These are phyloP conservation scores for Trinorchestia longiramus DNA, from an alignment of 1,140 invertebrate genomes.

Conservation along the genomic window DNA sequence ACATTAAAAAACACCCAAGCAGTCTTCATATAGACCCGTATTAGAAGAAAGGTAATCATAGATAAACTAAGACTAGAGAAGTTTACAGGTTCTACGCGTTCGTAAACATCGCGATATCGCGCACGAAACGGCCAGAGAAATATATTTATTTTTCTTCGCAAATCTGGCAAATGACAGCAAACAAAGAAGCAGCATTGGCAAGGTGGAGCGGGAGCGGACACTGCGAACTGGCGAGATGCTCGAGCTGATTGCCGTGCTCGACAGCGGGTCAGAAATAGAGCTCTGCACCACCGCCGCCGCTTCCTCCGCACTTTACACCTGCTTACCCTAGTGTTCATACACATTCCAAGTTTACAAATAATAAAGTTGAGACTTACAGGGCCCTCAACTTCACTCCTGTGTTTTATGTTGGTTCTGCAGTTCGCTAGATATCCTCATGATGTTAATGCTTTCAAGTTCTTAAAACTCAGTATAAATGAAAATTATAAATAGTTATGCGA, in stretches of 20 bases:
- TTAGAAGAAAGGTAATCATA: background rate
- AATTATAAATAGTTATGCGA: background rate
- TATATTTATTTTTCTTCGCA: background rate
- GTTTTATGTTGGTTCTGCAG: background rate
- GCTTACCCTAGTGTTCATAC: background rate
- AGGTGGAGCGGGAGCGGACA: constrained; percentile 7
- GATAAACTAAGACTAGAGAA: background rate
- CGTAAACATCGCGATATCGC: background rate
- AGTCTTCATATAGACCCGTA: background rate
- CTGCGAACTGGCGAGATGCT: constrained; percentile 41
- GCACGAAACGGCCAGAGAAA: background rate
- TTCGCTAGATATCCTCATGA: background rate
- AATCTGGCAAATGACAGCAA: constrained; percentile 30
- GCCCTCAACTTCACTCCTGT: background rate
- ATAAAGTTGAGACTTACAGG: background rate
- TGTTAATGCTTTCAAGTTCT: background rate
- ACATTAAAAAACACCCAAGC: background rate
- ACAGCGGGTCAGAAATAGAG: constrained; percentile 41
- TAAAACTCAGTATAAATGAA: background rate
- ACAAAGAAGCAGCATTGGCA: constrained; percentile 27
- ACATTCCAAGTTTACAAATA: constrained; percentile 1
- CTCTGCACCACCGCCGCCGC: background rate
- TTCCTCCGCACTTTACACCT: constrained; percentile 12
- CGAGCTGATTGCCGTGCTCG: constrained; percentile 10
- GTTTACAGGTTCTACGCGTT: background rate